phyloP scores from a whole-genome alignment of 2,888 invertebrate species.

The Hoplodrina ambigua region DNA sequence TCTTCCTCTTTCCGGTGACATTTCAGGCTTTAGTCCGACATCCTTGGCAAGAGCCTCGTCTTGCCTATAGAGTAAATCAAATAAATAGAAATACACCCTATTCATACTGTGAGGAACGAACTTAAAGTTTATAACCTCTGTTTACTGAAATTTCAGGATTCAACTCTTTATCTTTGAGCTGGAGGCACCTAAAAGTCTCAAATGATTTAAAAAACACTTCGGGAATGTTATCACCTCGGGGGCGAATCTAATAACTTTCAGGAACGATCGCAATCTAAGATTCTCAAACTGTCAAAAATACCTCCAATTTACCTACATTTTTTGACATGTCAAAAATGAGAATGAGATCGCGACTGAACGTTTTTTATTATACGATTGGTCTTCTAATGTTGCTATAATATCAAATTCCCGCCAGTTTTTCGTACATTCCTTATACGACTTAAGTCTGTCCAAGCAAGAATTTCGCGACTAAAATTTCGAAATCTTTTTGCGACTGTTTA shows the following conservation, averaged over 20 bases:
- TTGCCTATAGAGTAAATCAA: background rate
- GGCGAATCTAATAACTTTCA: too few relatives aligned
- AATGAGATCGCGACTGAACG: background rate
- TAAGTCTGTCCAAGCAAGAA: slow-evolving; percentile 22
- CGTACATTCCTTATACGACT: background rate
- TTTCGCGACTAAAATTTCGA: slow-evolving; percentile 57
- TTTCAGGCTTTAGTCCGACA: slow-evolving; percentile 11
- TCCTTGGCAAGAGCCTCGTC: slow-evolving; percentile 7
- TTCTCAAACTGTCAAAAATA: too few relatives aligned
- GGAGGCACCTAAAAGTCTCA: background rate
- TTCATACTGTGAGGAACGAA: too few relatives aligned
- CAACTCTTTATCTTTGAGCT: background rate
- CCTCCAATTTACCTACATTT: too few relatives aligned
- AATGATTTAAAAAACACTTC: background rate
- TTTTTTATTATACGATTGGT: background rate
- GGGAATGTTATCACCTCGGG: background rate
- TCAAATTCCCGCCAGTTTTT: background rate
- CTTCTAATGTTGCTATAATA: background rate
- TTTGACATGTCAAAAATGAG: too few relatives aligned
- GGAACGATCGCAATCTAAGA: too few relatives aligned
- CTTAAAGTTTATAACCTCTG: background rate
- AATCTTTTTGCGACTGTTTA: slow-evolving; percentile 58
- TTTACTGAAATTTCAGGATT: background rate
- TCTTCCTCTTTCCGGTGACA: slow-evolving; percentile 39
- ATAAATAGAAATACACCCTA: background rate